phyloP scores from a whole-genome alignment of 2,888 invertebrate species.

The Aphrophora alni region DNA sequence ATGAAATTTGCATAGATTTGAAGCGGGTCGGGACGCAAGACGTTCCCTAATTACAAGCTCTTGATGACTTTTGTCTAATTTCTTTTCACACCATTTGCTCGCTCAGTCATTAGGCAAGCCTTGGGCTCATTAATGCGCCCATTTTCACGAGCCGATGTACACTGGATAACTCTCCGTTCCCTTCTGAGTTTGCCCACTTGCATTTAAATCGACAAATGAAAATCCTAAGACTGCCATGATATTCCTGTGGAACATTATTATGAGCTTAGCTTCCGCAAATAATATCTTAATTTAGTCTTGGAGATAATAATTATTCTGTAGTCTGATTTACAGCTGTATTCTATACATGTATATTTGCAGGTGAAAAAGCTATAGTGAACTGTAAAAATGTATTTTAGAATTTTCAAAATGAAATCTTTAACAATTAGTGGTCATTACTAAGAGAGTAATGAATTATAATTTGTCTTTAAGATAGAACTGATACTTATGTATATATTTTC shows the following conservation, averaged over 20 bases:
- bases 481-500: no score
- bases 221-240: not conserved
- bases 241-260: not conserved
- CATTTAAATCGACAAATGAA: not conserved
- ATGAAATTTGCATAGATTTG: constrained; percentile 2
- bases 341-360: no score
- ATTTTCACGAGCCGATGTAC: not conserved
- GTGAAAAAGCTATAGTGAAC: no score
- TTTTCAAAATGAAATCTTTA: no score
- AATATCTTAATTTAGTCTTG: no score
- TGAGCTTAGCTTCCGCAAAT: not conserved
- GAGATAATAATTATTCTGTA: no score
- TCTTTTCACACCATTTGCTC: constrained; percentile 4
- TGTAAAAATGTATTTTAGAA: no score
- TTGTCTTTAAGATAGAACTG: no score
- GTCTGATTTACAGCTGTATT: no score
- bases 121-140: not conserved
- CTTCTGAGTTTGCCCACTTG: not conserved
- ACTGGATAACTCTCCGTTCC: not conserved
- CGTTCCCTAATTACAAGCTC: not conserved
- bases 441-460: no score
- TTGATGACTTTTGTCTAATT: constrained; percentile 5
- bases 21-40: not conserved
- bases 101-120: not conserved
- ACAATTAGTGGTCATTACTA: no score